Conservation (phyloP, 2,797 vertebrate species). For the Melanogrammus aeglefinus region DNA sequence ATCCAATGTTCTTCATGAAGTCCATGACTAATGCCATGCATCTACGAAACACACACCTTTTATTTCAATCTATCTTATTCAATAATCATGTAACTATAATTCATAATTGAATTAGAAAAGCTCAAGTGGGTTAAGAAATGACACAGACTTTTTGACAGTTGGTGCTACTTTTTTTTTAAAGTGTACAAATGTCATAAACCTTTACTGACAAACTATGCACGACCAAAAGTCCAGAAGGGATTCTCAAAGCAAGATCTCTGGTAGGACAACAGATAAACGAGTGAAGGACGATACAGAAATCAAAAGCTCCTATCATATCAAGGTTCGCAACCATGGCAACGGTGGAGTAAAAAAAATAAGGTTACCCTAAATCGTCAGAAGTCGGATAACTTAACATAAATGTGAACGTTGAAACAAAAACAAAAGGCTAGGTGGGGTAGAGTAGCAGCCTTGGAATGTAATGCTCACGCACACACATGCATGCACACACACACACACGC, state of each 20-base stretch:
- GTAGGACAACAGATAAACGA: background rate
- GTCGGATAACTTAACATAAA: background rate
- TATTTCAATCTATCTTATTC: background rate
- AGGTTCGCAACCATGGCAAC: slow-evolving; percentile 25
- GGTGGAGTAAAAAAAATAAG: slow-evolving; percentile 53
- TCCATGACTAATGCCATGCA: background rate
- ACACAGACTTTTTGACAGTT: slow-evolving; percentile 1
- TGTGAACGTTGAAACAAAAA: background rate
- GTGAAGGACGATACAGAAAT: background rate
- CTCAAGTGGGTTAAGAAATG: background rate
- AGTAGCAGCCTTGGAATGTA: background rate
- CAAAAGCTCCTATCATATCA: slow-evolving; percentile 3
- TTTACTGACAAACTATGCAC: slow-evolving; percentile 55
- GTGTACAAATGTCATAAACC: slow-evolving; percentile 58
- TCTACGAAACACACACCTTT: background rate
- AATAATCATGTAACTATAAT: background rate
- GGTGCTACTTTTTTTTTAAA: slow-evolving; percentile 69
- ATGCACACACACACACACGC: background rate
- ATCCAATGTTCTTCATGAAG: slow-evolving; percentile 4
- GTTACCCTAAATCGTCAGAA: slow-evolving; percentile 37
- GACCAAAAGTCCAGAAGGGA: slow-evolving; percentile 42
- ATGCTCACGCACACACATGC: background rate
- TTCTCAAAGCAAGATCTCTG: background rate
- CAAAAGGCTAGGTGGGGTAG: background rate
- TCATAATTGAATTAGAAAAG: background rate